A percentile compares a stretch with the other conserved stretches of the same genome.
Conservation (phyloP, 2,797 vertebrate species). For the Erethizon dorsatum region DNA sequence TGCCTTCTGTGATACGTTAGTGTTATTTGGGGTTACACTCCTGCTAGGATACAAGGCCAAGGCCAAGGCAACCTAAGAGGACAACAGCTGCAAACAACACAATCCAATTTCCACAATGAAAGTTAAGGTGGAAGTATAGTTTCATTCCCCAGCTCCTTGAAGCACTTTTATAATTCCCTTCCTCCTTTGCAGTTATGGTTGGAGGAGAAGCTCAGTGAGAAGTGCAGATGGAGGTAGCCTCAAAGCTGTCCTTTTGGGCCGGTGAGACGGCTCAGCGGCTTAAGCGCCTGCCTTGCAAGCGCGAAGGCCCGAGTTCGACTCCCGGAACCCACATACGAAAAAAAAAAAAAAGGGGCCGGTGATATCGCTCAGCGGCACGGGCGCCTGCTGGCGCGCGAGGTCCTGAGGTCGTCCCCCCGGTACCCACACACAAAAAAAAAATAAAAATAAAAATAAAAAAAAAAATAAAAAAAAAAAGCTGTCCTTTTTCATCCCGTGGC, state of each 20-base stretch:
- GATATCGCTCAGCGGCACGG: too few species aligned
- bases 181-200: neutral
- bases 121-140: neutral
- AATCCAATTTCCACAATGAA: conserved; percentile 68
- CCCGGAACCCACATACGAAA: too few species aligned
- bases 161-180: neutral
- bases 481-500: neutral
- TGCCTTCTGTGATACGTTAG: neutral
- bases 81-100: conserved; percentile 56
- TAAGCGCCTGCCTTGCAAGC: too few species aligned
- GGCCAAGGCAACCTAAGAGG: conserved; percentile 12
- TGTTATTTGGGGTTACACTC: neutral
- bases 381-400: too few species aligned
- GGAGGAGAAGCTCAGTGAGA: neutral
- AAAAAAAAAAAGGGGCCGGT: too few species aligned
- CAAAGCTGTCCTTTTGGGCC: neutral
- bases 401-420: too few species aligned
- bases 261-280: too few species aligned
- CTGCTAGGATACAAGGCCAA: conserved; percentile 49
- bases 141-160: conserved; percentile 3
- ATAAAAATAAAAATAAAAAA: too few species aligned
- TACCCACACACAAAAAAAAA: too few species aligned
- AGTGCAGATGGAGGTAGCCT: neutral
- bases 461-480: too few species aligned
- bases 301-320: too few species aligned